Evolutionary conservation across 37 sponge, comb jelly and placozoan species (phyloP).

Genomic region (Cladorhizidae sp.): DNA sequence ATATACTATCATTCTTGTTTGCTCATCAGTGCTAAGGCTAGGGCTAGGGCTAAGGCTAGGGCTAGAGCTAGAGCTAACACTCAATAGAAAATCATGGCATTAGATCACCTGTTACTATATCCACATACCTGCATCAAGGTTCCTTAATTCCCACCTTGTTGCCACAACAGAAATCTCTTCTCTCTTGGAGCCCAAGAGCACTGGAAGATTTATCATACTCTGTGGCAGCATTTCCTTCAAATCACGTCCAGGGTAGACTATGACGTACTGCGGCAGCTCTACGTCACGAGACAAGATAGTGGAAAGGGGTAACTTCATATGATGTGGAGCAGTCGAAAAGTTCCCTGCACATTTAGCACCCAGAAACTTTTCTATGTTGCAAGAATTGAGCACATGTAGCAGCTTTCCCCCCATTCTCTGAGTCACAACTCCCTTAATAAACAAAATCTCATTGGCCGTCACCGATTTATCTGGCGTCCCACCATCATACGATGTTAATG

Average conservation of each 20-base stretch:
- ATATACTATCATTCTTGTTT: too few relatives aligned
- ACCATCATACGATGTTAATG: constrained; percentile 11
- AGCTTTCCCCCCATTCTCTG: neutral
- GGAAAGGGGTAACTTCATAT: neutral
- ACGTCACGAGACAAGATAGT: neutral
- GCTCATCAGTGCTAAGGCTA: too few relatives aligned
- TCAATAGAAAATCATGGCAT: too few relatives aligned
- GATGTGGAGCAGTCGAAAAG: neutral
- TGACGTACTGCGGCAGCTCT: neutral
- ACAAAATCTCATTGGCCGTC: constrained; percentile 17
- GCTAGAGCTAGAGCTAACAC: too few relatives aligned
- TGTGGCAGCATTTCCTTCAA: neutral
- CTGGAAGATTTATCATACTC: neutral
- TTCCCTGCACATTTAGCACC: neutral
- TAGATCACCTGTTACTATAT: too few relatives aligned
- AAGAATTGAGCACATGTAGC: neutral
- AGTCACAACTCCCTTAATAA: constrained; percentile 10
- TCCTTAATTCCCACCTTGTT: neutral
- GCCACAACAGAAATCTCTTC: neutral
- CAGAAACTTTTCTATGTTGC: neutral
- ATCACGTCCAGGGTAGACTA: neutral
- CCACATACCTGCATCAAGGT: neutral
- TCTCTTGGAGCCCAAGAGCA: neutral
- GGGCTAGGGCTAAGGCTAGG: too few relatives aligned
- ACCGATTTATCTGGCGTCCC: constrained; percentile 23